A percentile compares a stretch with the other conserved stretches of the same genome.
phyloP scores from a whole-genome alignment of 2,888 invertebrate genomes.

The Podabrus alpinus region DNA sequence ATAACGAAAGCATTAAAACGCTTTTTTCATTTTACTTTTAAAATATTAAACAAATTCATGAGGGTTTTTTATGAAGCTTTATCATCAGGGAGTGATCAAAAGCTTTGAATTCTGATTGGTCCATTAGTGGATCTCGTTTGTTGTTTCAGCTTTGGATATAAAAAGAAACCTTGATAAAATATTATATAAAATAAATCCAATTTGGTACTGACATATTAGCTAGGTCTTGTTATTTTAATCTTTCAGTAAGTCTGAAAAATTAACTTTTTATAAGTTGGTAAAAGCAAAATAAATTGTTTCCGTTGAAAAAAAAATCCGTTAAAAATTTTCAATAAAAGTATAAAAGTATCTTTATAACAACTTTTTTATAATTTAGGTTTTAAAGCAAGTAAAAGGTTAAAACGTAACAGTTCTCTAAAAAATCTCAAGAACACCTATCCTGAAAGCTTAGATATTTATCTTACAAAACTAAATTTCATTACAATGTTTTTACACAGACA shows the following conservation, averaged over 20 bases:
- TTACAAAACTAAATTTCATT: neutral
- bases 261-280: neutral
- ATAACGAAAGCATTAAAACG: neutral
- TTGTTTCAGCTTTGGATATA: neutral
- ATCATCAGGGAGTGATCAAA: slow-evolving; percentile 1
- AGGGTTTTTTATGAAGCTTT: neutral
- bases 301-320: neutral
- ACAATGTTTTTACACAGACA: neutral
- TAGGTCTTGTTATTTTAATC: neutral
- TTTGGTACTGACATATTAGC: neutral
- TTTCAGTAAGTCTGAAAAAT: neutral
- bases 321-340: neutral
- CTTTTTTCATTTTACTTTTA: neutral
- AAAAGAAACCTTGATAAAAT: neutral
- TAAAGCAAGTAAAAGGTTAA: neutral
- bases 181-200: neutral
- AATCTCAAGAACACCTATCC: neutral
- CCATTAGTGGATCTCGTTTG: neutral
- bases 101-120: slow-evolving; percentile 4
- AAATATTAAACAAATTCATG: slow-evolving; percentile 1
- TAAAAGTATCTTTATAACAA: neutral
- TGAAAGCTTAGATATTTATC: neutral
- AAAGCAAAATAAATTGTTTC: neutral
- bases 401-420: neutral
- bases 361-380: neutral